Evolutionary conservation across 2,888 invertebrate species (phyloP).

Genomic region (Machimus rusticus): DNA sequence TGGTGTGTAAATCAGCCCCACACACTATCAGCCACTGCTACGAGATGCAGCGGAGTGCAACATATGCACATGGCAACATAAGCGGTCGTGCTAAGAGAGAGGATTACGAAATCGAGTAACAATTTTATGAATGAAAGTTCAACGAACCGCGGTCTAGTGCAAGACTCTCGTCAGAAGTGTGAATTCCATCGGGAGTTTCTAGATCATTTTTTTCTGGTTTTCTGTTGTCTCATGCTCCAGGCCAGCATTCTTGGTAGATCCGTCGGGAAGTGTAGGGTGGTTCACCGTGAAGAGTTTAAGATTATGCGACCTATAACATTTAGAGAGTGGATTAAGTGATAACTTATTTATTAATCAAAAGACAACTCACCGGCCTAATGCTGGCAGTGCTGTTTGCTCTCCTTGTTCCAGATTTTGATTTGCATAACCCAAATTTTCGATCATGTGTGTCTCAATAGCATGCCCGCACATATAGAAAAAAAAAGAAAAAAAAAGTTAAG

Average conservation of each 20-base stretch:
- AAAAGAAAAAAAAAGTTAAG: neutral
- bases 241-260: neutral
- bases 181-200: constrained; percentile 36
- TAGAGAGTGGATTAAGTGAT: neutral
- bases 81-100: constrained; percentile 12
- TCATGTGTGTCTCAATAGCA: neutral
- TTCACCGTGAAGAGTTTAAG: neutral
- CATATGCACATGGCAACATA: constrained; percentile 35
- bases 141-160: constrained; percentile 52
- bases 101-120: constrained; percentile 54
- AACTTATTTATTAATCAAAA: neutral
- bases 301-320: neutral
- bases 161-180: constrained; percentile 39
- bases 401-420: constrained; percentile 29
- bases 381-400: constrained; percentile 10
- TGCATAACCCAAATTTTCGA: constrained; percentile 36
- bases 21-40: neutral
- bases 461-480: neutral
- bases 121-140: constrained; percentile 60
- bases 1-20: neutral
- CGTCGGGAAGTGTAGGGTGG: neutral
- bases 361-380: neutral
- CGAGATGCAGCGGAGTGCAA: constrained; percentile 8
- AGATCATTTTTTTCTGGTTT: neutral
- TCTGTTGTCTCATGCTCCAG: neutral